A percentile compares a stretch with the other conserved stretches of the same genome.
Evolutionary conservation across 2,888 invertebrate species (phyloP).

Genomic region (Nematopogon swammerdamellus): DNA sequence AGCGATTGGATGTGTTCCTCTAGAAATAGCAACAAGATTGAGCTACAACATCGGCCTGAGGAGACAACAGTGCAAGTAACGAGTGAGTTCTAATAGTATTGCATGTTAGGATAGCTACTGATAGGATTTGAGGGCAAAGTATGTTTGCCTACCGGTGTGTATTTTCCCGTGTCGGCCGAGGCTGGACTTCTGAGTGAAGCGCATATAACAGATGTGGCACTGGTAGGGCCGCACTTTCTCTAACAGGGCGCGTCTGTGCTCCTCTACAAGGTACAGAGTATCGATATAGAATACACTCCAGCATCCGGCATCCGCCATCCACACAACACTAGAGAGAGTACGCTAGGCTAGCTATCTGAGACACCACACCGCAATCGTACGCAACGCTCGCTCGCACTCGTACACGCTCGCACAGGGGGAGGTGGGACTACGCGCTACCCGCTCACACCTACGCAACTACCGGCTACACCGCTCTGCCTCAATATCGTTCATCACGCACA

Average conservation of each 20-base stretch:
- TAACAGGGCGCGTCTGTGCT: slow-evolving; percentile 60
- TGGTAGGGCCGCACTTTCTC: slow-evolving; percentile 65
- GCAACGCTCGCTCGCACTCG: slow-evolving; percentile 17
- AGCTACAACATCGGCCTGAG: slow-evolving; percentile 44
- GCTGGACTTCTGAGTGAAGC: slow-evolving; percentile 73
- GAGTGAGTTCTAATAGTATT: slow-evolving; percentile 39
- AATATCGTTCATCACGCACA: slow-evolving; percentile 33
- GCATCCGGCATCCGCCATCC: background rate
- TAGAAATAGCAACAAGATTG: slow-evolving; percentile 56
- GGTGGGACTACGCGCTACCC: slow-evolving; percentile 21
- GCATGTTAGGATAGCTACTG: slow-evolving; percentile 22
- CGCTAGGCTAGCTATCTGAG: background rate
- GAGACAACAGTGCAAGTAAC: slow-evolving; percentile 31
- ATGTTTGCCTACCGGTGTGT: slow-evolving; percentile 64
- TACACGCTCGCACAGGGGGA: slow-evolving; percentile 49
- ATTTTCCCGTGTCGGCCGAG: slow-evolving; percentile 71
- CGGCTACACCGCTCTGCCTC: slow-evolving; percentile 41
- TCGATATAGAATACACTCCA: slow-evolving; percentile 35
- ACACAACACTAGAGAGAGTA: background rate
- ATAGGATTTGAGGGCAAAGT: slow-evolving; percentile 48
- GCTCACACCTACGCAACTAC: slow-evolving; percentile 5
- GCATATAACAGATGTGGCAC: slow-evolving; percentile 69
- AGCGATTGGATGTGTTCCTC: slow-evolving; percentile 60
- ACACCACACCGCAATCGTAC: too few species aligned
- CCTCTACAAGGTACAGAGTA: slow-evolving; percentile 55